Percentiles rank a stretch among this genome's conserved stretches.
phyloP scores from a whole-genome alignment of 2,113 vertebrate species.

The Saguinus imperator region DNA sequence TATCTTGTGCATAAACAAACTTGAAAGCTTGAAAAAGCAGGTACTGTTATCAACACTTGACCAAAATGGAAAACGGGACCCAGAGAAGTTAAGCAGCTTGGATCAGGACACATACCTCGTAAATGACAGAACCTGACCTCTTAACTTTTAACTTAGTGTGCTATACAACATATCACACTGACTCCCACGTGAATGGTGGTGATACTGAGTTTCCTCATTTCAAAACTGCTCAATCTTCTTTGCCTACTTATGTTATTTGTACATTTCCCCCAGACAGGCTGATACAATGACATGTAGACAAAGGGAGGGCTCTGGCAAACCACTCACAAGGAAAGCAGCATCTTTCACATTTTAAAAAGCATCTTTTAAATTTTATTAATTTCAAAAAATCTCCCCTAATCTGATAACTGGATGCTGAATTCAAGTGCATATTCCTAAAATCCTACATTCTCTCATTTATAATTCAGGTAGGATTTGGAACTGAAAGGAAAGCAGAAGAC shows the following conservation, averaged over 20 bases:
- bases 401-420: not conserved
- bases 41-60: not conserved
- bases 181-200: not conserved
- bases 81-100: not conserved
- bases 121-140: not conserved
- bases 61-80: conserved; percentile 5
- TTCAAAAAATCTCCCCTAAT: conserved; percentile 10
- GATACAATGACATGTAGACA: not conserved
- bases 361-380: conserved; percentile 16
- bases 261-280: not conserved
- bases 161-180: not conserved
- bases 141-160: not conserved
- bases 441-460: not conserved
- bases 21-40: not conserved
- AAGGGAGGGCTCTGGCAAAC: not conserved
- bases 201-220: not conserved
- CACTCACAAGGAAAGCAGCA: not conserved
- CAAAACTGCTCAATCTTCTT: not conserved
- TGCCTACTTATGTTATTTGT: not conserved
- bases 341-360: too few relatives aligned
- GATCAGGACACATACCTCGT: not conserved
- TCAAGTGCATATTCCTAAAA: conserved; percentile 9
- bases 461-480: conserved; percentile 62
- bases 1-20: not conserved
- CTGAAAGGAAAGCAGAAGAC: conserved; percentile 45